phyloP scores from a whole-genome alignment of 2,113 vertebrate species.

The Myiozetetes cayanensis region DNA sequence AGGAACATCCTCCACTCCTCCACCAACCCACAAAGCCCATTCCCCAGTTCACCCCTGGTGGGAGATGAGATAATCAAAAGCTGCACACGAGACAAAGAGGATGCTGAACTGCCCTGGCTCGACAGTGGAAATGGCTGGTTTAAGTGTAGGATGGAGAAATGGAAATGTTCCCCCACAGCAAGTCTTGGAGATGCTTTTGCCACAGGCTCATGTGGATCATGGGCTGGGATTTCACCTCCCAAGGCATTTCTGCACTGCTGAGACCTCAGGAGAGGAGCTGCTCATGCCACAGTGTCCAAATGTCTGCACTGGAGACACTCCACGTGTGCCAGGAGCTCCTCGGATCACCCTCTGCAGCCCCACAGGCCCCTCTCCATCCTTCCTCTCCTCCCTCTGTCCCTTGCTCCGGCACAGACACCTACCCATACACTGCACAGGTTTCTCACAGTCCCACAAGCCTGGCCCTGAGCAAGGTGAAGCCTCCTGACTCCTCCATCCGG shows the following conservation, averaged over 20 bases:
- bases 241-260: neutral
- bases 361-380: neutral
- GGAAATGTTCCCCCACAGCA: neutral
- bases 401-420: neutral
- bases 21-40: neutral
- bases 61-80: neutral
- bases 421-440: neutral
- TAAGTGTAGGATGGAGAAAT: neutral
- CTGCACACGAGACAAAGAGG: neutral
- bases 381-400: neutral
- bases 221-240: neutral
- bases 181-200: neutral
- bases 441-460: neutral
- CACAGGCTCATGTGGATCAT: rapidly evolving
- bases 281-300: rapidly evolving
- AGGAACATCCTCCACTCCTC: neutral
- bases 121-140: neutral
- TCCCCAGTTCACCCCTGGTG: neutral
- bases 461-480: neutral
- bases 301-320: neutral
- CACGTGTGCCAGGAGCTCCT: neutral
- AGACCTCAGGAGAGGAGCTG: neutral
- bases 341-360: neutral
- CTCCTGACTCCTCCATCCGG: neutral
- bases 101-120: neutral